phyloP scores from a whole-genome alignment of 2,113 vertebrate species.

The Xiphophorus couchianus region DNA sequence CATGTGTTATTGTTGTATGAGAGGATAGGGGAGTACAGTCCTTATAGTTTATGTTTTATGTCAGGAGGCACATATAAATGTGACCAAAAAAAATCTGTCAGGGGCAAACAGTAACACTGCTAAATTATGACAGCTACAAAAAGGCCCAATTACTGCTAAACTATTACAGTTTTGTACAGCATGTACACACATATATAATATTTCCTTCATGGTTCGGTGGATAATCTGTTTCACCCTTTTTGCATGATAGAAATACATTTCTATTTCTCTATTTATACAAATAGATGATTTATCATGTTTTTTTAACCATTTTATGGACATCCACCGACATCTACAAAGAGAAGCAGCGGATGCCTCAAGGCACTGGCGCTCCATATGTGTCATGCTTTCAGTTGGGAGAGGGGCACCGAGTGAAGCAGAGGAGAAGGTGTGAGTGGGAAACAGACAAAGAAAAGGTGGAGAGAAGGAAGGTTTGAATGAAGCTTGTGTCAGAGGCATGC shows the following conservation, averaged over 20 bases:
- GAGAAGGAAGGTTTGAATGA: conserved; percentile 53
- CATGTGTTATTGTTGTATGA: no score
- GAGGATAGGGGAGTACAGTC: no score
- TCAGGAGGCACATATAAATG: not conserved
- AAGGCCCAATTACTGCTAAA: no score
- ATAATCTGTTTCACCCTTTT: conserved; percentile 5
- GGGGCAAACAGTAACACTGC: no score
- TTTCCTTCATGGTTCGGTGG: not conserved
- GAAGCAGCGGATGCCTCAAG: conserved; percentile 22
- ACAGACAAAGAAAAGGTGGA: conserved; percentile 25
- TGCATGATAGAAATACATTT: conserved; percentile 26
- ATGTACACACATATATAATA: not conserved
- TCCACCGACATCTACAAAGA: conserved; percentile 38
- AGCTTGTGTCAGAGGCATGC: conserved; percentile 54
- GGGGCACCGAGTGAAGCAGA: conserved; percentile 1
- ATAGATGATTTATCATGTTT: conserved; percentile 15
- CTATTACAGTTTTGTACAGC: no score
- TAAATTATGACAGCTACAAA: no score
- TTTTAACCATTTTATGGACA: conserved; percentile 14
- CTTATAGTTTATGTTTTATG: no score
- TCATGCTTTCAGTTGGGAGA: conserved; percentile 40
- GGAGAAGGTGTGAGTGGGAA: conserved; percentile 15
- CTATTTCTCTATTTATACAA: conserved; percentile 16
- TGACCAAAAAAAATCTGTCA: not conserved
- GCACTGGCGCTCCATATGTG: conserved; percentile 35